Evolutionary conservation across 2,797 vertebrate species (phyloP).

Genomic region (Coccyzus lansbergi): DNA sequence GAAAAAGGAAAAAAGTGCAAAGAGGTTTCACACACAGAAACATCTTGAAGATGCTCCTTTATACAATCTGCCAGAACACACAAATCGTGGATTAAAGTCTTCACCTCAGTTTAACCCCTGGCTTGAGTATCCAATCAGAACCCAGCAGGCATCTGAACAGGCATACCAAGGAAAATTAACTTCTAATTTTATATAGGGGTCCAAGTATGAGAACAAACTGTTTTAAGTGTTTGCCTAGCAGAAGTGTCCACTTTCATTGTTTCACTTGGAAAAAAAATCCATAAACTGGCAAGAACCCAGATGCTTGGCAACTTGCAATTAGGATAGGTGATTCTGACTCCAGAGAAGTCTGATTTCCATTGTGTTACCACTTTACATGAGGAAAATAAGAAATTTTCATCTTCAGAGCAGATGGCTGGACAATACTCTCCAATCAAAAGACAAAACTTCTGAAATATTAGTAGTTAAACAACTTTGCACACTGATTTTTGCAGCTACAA

Average conservation of each 20-base stretch:
- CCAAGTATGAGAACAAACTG: not conserved
- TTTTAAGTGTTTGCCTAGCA: not conserved
- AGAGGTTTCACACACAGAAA: not conserved
- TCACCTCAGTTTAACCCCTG: not conserved
- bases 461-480: not conserved
- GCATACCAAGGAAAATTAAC: not conserved
- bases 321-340: not conserved
- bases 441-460: not conserved
- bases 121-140: not conserved
- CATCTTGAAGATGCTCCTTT: not conserved
- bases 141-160: not conserved
- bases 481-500: not conserved
- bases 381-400: not conserved
- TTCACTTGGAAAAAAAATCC: not conserved
- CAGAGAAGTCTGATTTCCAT: not conserved
- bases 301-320: not conserved
- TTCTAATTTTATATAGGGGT: not conserved
- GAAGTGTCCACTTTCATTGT: not conserved
- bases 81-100: not conserved
- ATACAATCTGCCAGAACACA: not conserved
- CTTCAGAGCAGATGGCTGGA: not conserved
- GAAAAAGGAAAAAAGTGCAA: not conserved
- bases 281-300: not conserved
- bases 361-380: not conserved
- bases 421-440: not conserved